Base-by-base conservation (phyloP, 2,113 vertebrate species). In the Engystomops pustulosus region DNA sequence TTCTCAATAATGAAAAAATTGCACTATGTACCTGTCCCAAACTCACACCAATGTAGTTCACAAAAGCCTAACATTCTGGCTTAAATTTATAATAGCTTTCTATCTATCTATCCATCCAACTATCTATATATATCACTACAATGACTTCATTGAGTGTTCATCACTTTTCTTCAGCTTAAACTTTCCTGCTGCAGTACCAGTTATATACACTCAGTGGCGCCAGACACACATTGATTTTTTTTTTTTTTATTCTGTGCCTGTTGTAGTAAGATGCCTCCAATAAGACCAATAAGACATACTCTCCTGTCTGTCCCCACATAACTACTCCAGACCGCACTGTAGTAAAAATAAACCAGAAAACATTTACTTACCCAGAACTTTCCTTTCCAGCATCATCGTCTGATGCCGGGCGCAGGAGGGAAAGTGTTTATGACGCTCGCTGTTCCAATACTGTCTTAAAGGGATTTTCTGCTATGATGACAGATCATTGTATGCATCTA, bases 311-410 rank as follows among this genome's bases (percentile, higher is more conserved):
- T 34, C 30, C 30, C 15, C 12, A 62, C 12, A 65, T 65, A 65
- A 65, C 25, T 65, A 32, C 15, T 65, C 60, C 60, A 15, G 8
- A 30, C 58, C 27, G 25, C 60, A 20, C 30, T 18, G 62, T 20
- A 2, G 12, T 67, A 67, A 67, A 67, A 67, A 67, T 67, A 67
- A 67, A 34, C 34, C 20, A 9, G 62, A 67, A 67, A 67, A 67
- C 62, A 67, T 67, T 67, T 67, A 67, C 62, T 36, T 67, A 67
- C 32, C 62, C 17, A 36, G 62, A 67, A 67, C 32, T 36, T 67
- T 67, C 62, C 62, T 20, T 32, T 67, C 32, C 62, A 20, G 6
- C 17, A 4, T 20, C 32, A 36, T 67, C 62, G 9, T 10, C 27
- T 32, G 17, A 1, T 17, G 60, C 32, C 18, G 32, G 9, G 17